These are phyloP conservation scores for Zele albiditarsus DNA, from an alignment of 2,888 invertebrate genomes.

Conservation along the genomic window DNA sequence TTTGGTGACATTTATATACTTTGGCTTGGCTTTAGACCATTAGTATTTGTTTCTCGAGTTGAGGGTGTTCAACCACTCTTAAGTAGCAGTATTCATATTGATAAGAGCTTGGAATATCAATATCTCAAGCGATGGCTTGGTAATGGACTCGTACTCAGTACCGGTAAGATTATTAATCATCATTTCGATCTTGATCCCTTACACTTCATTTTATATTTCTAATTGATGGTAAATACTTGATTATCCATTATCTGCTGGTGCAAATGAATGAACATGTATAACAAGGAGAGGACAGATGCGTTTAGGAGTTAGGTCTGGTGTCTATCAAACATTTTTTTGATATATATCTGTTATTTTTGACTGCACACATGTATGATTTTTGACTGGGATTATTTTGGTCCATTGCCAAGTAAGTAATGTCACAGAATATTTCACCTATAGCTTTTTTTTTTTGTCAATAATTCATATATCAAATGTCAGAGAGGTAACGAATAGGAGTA, in stretches of 20 bases:
- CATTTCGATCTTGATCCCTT: not conserved
- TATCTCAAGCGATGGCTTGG: constrained; percentile 69
- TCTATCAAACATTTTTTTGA: constrained; percentile 24
- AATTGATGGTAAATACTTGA: not conserved
- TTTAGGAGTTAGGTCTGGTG: not conserved
- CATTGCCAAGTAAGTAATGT: constrained; percentile 8
- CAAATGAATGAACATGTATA: not conserved
- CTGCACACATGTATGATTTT: not conserved
- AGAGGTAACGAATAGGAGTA: not conserved
- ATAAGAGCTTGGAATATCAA: constrained; percentile 70
- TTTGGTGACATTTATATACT: constrained; percentile 67
- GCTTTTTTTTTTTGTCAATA: no score
- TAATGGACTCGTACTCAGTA: constrained; percentile 66
- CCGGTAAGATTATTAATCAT: constrained; percentile 58
- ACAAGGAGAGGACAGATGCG: not conserved
- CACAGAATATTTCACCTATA: constrained; percentile 12
- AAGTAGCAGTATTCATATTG: constrained; percentile 67
- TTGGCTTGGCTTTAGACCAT: constrained; percentile 69
- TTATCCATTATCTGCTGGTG: not conserved
- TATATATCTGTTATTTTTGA: constrained; percentile 34
- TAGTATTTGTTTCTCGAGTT: constrained; percentile 66
- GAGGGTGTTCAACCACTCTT: constrained; percentile 68
- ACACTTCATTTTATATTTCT: not conserved
- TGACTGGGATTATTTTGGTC: constrained; percentile 8
- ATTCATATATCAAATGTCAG: not conserved